Evolutionary conservation across 23 tunicate genomes (phyloP).

Genomic region (Clavelina lepadiformis): DNA sequence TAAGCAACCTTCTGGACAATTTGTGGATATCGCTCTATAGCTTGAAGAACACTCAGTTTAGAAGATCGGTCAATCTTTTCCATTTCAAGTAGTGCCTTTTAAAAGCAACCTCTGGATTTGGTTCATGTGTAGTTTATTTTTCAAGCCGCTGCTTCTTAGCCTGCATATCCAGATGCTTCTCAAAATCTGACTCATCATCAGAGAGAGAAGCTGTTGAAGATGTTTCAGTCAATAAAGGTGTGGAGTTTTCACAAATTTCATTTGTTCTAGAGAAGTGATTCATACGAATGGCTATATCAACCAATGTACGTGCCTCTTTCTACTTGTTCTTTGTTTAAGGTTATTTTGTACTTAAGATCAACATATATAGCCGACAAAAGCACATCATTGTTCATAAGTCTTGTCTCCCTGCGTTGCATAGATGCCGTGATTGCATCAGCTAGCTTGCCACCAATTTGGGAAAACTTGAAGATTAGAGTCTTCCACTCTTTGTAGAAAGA

Average conservation of each 20-base stretch:
- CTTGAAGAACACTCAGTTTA: conserved; percentile 16
- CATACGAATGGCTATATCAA: conserved; percentile 7
- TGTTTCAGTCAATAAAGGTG: conserved; percentile 7
- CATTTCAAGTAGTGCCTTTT: conserved; percentile 10
- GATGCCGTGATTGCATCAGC: conserved; percentile 1
- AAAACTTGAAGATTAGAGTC: background rate
- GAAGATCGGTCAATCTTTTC: conserved; percentile 19
- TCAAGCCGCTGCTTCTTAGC: conserved; percentile 25
- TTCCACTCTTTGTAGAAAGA: conserved; percentile 7
- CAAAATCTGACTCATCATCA: conserved; percentile 14
- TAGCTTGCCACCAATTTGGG: background rate
- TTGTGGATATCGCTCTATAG: conserved; percentile 15
- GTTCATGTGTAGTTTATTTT: conserved; percentile 2
- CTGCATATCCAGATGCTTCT: conserved; percentile 19
- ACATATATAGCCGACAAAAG: conserved; percentile 9
- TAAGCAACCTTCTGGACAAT: conserved; percentile 8
- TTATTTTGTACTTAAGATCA: conserved; percentile 12
- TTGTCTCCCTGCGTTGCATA: background rate
- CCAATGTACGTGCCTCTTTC: conserved; percentile 1
- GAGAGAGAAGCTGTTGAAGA: conserved; percentile 15
- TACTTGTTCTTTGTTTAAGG: background rate
- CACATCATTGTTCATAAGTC: conserved; percentile 6
- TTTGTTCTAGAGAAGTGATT: too few species aligned
- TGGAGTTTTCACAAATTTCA: too few species aligned
- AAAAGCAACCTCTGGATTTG: conserved; percentile 13